Conservation (phyloP, 2,113 vertebrate genomes). For the Chionis minor region DNA sequence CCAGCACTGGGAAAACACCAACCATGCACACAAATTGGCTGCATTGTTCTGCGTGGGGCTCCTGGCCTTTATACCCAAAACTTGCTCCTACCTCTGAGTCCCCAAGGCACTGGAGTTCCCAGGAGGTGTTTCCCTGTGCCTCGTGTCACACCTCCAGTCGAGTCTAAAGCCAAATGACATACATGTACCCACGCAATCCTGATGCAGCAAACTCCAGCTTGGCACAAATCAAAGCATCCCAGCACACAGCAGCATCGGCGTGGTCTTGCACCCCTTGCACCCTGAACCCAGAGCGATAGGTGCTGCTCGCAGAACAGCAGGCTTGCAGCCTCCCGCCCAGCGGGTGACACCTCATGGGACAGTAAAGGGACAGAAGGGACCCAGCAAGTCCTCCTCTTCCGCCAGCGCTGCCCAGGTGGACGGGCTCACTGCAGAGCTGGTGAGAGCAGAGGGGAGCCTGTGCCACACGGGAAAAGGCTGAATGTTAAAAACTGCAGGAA, state of each 20-base stretch:
- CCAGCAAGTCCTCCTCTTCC: background rate
- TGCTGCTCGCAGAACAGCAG: background rate
- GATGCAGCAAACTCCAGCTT: background rate
- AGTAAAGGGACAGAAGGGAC: background rate
- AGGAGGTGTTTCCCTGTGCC: background rate
- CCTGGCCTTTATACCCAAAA: background rate
- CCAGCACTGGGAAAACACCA: background rate
- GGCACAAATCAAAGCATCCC: background rate
- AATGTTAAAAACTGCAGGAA: background rate
- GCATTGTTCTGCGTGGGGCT: background rate
- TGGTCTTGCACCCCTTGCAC: background rate
- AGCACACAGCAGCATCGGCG: background rate
- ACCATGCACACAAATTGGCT: background rate
- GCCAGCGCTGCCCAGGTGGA: background rate
- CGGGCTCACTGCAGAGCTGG: background rate
- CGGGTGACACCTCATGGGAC: background rate
- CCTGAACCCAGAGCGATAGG: background rate
- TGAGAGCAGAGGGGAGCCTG: background rate
- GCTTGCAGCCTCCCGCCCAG: background rate
- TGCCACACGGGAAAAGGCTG: accelerated
- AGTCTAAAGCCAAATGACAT: background rate
- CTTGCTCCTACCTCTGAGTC: background rate
- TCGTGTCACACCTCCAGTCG: background rate
- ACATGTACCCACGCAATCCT: too few relatives aligned
- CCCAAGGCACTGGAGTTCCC: background rate